Evolutionary conservation across 2,113 vertebrate genomes (phyloP), one percentile per base, ranked within the genome.

Genomic region (Ciconia maguari): DNA sequence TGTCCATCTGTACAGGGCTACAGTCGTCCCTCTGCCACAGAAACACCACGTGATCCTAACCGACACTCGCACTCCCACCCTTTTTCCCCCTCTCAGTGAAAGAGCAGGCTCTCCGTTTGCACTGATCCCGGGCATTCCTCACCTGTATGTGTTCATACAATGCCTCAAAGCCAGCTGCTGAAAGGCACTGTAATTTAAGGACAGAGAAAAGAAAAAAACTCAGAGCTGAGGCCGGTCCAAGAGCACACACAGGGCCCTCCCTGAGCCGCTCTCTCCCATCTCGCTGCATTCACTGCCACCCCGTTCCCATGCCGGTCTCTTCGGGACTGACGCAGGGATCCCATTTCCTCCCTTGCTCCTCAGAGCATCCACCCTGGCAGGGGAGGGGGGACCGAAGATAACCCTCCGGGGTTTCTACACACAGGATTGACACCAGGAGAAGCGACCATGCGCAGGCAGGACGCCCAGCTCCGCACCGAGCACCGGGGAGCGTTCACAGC

Each of bases 301-400:
- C n/a, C 5, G 0, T 25, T 36, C 49, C 78, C 38, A 60, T 0
- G 0, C 0, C 1, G 38, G 57, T 48, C 58, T n/a, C 46, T 29
- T n/a, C 1, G 0, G 72, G 66, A 29, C 11, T 10, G 57, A 32
- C 2, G 4, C 25, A 30, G 21, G 21, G 51, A 80, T n/a, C 18
- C 18, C 2, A 1, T 10, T 10, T 55, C 46, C 36, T n/a, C 17
- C 36, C 18, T 57, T 38, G 38, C 38, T 41, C 22, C 91, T 32
- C 49, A 34, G 20, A 48, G 22, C 30, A 80, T 38, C 64, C 71
- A 34, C 5, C 38, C 80, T 21, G 41, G 57, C 54, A 68, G 44
- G 27, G 27, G 49, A 25, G 18, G 1, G 18, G 13, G 38, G 29
- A 65, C 27, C 11, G 2, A 9, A 74, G 38, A 15, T 16, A 76